Base-by-base conservation (phyloP, 1,140 invertebrate genomes). In the Chlorops oryzae region DNA sequence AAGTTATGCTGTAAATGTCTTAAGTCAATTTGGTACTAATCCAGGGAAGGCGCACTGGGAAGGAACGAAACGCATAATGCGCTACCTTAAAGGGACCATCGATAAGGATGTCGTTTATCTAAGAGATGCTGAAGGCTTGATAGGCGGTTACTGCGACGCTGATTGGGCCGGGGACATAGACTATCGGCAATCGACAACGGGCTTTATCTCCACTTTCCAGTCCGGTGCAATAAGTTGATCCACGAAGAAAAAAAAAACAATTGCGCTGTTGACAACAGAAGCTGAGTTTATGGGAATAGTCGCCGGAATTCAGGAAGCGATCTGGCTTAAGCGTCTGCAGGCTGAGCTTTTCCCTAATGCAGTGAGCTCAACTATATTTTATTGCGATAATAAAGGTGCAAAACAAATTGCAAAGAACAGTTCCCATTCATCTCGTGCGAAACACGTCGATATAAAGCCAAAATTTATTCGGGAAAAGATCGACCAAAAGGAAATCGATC, bases 21-120 rank as follows among this genome's bases (percentile, higher is more conserved):
- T 54, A 12, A 58, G 53, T 47, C 18, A 52, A 47, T 73, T 64
- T 49, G 49, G 41, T 44, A 35, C 50, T 15, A 52, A 61, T 40
- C 59, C 56, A 17, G 54, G 47, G 7, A 50, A 56, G 32, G 39
- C 38, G 15, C 53, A 71, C 52, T 74, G 64, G 65, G 37, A 28
- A 42, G 59, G 60, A 18, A 59, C 55, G 4, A 72, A 72, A 47
- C 50, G 62, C 27, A 54, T 75, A 2, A 44, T 73, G 12, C 24
- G 59, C 2, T 74, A 74, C 53, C 48, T 75, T 6, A 65, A 70
- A 39, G 63, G 58, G 38, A 74, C 72, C 23, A 13, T 34, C 3
- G 21, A 47, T 17, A 24, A 47, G 6, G 24, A 24, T 18, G 15
- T 48, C n/a, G 10, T n/a, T 18, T 46, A 50, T 28, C 15, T 13